Conservation (phyloP, 1,140 invertebrate species). For the Wiebesia pumilae region DNA sequence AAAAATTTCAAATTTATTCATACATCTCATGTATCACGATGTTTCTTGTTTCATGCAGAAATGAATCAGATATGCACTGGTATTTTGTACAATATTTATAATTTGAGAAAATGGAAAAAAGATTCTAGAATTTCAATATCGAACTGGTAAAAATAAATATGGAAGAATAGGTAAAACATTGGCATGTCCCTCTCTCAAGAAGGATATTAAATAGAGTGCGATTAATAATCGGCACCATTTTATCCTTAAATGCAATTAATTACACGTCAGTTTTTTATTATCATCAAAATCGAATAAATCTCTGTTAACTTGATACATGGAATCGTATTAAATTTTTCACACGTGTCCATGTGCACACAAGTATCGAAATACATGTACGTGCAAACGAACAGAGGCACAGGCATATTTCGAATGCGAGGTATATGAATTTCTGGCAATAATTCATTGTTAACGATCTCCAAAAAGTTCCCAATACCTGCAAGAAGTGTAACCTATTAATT, state of each 20-base stretch:
- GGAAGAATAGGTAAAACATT: not conserved
- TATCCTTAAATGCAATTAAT: not conserved
- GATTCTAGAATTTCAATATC: not conserved
- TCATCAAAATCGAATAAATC: slow-evolving; percentile 2
- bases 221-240: not conserved
- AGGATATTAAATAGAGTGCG: not conserved
- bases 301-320: not conserved
- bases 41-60: not conserved
- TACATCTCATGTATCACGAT: not conserved
- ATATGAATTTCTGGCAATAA: not conserved
- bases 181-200: not conserved
- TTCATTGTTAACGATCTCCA: not conserved
- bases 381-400: not conserved
- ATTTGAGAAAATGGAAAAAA: not conserved
- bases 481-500: not conserved
- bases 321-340: not conserved
- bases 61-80: not conserved
- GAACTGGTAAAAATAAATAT: not conserved
- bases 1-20: not conserved
- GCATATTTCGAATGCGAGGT: not conserved
- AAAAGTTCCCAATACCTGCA: not conserved
- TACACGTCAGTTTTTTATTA: not conserved
- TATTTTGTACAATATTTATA: not conserved
- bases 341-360: not conserved
- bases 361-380: not conserved